Evolutionary conservation across 2,797 vertebrate genomes (phyloP), one percentile per base, ranked within the genome.

Genomic region (Danio albolineatus): DNA sequence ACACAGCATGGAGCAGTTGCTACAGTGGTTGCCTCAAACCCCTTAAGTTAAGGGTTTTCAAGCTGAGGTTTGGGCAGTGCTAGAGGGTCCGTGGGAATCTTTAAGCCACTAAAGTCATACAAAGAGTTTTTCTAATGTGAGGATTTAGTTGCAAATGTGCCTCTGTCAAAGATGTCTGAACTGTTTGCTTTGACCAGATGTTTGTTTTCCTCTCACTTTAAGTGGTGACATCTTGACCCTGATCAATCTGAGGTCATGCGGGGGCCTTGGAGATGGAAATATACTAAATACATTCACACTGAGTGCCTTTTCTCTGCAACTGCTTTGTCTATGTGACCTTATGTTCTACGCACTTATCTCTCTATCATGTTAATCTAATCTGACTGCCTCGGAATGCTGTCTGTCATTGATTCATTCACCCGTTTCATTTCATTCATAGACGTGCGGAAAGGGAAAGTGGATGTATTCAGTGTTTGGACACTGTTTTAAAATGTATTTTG

Each of bases 191-290:
- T 54, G 73, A 76, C 60, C 60, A 43, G 21, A 51, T 67, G 49
- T 38, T 76, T 17, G 17, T 10, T 39, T 46, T 48, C 41, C 6
- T 64, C 48, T 54, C 17, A 36, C 17, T 53, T 38, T 41, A 74
- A 19, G 36, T 39, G 10, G 12, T 51, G 57, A 76, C 13, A 13
- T 43, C 21, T 59, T 59, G 62, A 56, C 62, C 75, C 8, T 44
- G 74, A 36, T 56, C 38, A 46, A 38, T n/a, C 51, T 67, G 41
- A 39, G 64, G 64, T 43, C 39, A 61, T 61, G 7, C 41, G 57
- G n/a, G 62, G 53, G 59, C 21, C 59, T 28, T 64, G 56, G 56
- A 62, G 10, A 76, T 66, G 73, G 73, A 70, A 81, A 79, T 72
- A 5, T 64, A 54, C 77, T 19, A 4, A 72, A 72, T 77, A 69